Conservation (phyloP, 2,797 vertebrate species). For the Okamejei kenojei region DNA sequence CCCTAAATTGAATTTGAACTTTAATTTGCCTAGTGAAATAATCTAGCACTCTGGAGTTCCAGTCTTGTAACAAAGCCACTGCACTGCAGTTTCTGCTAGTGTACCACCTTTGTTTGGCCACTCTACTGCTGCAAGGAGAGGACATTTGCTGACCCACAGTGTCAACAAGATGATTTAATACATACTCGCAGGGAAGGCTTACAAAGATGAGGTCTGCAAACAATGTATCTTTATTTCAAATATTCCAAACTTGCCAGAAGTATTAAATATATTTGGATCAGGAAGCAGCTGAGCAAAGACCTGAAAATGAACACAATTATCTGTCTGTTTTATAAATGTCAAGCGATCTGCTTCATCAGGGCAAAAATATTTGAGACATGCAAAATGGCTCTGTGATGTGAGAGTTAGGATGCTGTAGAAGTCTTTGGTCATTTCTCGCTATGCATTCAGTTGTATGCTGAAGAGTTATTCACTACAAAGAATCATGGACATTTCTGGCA, state of each 20-base stretch:
- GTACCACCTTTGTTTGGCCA: not conserved
- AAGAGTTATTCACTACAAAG: not conserved
- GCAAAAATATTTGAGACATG: not conserved
- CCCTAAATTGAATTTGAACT: not conserved
- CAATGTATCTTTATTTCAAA: not conserved
- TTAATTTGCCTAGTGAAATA: not conserved
- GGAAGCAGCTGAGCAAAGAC: not conserved
- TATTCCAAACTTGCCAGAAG: not conserved
- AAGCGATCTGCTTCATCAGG: not conserved
- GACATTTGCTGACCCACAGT: not conserved
- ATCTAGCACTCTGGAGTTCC: not conserved
- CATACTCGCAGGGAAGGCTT: not conserved
- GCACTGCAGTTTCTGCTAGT: not conserved
- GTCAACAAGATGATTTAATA: not conserved
- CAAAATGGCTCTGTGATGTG: not conserved
- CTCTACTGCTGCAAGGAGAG: no score
- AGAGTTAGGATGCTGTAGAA: not conserved
- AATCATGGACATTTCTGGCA: not conserved
- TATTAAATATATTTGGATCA: slow-evolving; percentile 1
- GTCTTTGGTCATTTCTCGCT: not conserved
- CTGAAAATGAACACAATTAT: not conserved
- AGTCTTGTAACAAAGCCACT: not conserved
- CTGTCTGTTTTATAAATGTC: not conserved
- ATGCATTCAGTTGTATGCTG: not conserved
- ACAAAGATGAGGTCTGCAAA: not conserved